Conservation (phyloP, 2,888 invertebrate genomes). For the Erebia palarica region DNA sequence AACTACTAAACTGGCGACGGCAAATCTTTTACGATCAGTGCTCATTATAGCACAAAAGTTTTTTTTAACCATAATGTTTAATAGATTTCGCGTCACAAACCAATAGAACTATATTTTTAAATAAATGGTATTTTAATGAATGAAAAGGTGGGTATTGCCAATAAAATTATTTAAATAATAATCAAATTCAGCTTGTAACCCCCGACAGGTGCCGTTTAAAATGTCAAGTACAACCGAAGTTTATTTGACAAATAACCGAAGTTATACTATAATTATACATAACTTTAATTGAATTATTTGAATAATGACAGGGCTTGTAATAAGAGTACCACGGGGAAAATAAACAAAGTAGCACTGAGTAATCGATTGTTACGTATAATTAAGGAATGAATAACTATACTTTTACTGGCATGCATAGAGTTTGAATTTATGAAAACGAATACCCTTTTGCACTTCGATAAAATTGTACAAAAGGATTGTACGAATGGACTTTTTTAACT, state of each 20-base stretch:
- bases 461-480: no score
- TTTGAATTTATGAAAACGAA: no score
- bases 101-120: background rate
- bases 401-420: no score
- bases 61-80: background rate
- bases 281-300: conserved; percentile 4
- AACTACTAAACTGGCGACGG: no score
- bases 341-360: no score
- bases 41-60: no score
- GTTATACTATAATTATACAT: conserved; percentile 4
- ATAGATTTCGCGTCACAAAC: background rate
- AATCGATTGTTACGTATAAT: no score
- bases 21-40: no score
- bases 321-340: no score
- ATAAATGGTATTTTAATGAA: background rate
- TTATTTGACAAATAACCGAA: conserved; percentile 29
- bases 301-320: background rate
- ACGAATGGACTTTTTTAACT: no score
- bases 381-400: no score
- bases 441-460: no score
- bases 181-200: conserved; percentile 37
- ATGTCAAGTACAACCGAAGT: conserved; percentile 36
- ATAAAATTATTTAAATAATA: conserved; percentile 29
- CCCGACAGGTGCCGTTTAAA: conserved; percentile 33
- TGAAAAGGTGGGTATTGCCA: conserved; percentile 26